Base-by-base conservation (phyloP, 2,888 invertebrate species). In the Patella ulyssiponensis region DNA sequence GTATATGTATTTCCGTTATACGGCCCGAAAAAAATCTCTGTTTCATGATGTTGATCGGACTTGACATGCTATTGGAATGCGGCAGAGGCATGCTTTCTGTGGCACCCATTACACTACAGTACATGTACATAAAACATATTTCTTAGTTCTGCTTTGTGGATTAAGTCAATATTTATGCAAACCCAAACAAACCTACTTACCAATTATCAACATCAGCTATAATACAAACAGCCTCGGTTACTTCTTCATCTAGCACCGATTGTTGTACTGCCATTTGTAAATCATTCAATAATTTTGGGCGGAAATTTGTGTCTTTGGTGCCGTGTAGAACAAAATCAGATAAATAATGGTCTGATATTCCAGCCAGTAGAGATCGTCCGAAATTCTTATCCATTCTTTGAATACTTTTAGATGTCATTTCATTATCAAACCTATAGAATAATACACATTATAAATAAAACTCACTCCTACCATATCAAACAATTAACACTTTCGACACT, bases 201-300 rank as follows among this genome's bases (percentile, higher is more conserved):
- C 97, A 97, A 74, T 94, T 95, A 87, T 95, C 95, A 82, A 94
- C 94, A 88, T 96, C 95, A 0, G 96, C 97, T 54, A 97, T 93
- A 81, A 97, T 95, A 82, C 96, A 96, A 69, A 96, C 93, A 74
- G 96, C 94, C 91, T 96, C 96, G 0, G 95, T 94, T 58, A 95
- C 93, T 15, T 89, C 90, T 86, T 95, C 94, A 88, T 96, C 96
- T 58, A 92, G 83, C 11, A 92, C 88, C 51, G 91, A 88, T 81
- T 93, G 88, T 90, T 91, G 84, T 69, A 88, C 85, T 64, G 89
- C 84, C 77, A 86, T 84, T 69, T 86, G 83, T 15, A 92, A 86
- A 84, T 92, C 92, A 69, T 84, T 83, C 71, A 86, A 83, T 69
- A 92, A 84, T 73, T 88, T 88, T 11, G 84, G 82, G 51, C 87